These are phyloP conservation scores for Enteromius paludinosus DNA, from an alignment of 2,797 vertebrate genomes.

Conservation along the genomic window DNA sequence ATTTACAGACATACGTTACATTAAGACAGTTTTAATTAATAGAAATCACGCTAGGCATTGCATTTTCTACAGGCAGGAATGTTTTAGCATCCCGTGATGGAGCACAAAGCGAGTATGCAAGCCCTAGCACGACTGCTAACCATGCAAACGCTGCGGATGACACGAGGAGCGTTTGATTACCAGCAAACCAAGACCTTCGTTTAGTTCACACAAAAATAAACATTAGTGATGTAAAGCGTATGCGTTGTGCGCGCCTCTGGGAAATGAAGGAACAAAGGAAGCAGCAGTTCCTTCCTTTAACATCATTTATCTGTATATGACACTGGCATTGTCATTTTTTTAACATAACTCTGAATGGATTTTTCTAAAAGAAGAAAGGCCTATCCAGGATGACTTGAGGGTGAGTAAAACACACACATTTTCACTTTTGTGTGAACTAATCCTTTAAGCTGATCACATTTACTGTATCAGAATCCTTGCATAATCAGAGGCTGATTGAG, in stretches of 20 bases:
- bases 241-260: too few relatives aligned
- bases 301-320: too few relatives aligned
- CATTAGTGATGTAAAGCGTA: too few relatives aligned
- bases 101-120: background rate
- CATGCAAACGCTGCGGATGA: background rate
- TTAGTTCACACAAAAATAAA: too few relatives aligned
- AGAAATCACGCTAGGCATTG: conserved; percentile 43
- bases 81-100: conserved; percentile 21
- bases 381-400: too few relatives aligned
- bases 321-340: too few relatives aligned
- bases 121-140: background rate
- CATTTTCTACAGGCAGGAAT: conserved; percentile 53
- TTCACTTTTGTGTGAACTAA: too few relatives aligned
- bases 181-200: background rate
- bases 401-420: too few relatives aligned
- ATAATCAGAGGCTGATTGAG: conserved; percentile 9
- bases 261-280: too few relatives aligned
- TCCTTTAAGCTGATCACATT: background rate
- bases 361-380: too few relatives aligned
- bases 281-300: too few relatives aligned
- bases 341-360: too few relatives aligned
- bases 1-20: conserved; percentile 63
- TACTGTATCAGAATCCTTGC: background rate
- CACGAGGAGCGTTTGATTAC: background rate
- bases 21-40: conserved; percentile 47